Evolutionary conservation across 2,797 vertebrate species (phyloP).

Genomic region (Cryptoprocta ferox): DNA sequence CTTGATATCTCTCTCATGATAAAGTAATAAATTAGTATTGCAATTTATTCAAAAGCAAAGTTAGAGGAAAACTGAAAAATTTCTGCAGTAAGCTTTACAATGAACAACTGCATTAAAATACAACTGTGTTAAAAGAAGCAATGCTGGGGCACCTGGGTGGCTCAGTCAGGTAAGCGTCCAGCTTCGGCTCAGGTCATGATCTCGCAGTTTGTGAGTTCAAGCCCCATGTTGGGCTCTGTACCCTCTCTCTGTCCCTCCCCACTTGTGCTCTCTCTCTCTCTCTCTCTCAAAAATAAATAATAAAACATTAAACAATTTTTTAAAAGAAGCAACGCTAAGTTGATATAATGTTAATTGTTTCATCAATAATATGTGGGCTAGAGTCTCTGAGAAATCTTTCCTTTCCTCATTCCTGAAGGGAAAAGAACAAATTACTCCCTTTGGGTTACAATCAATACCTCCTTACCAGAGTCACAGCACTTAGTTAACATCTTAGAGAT

Average conservation of each 20-base stretch:
- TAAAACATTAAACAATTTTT: background rate
- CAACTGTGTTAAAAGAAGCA: background rate
- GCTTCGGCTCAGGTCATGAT: no score
- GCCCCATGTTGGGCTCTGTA: no score
- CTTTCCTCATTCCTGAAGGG: background rate
- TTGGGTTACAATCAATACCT: background rate
- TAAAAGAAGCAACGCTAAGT: background rate
- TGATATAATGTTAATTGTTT: background rate
- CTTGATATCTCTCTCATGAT: background rate
- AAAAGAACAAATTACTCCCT: background rate
- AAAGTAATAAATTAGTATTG: background rate
- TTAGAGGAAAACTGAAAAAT: background rate
- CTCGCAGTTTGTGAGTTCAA: no score
- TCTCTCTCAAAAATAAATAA: no score
- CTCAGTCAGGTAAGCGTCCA: no score
- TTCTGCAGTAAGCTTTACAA: constrained; percentile 4
- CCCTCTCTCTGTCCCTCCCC: no score
- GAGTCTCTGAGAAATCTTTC: background rate
- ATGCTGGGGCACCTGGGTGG: background rate
- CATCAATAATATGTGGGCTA: background rate
- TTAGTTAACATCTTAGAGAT: background rate
- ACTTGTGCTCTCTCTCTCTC: no score
- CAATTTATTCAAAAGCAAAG: background rate
- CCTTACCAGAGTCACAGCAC: background rate
- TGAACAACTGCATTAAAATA: background rate